Base-by-base conservation (phyloP, 2,888 invertebrate species). In the Philereme vetulata region DNA sequence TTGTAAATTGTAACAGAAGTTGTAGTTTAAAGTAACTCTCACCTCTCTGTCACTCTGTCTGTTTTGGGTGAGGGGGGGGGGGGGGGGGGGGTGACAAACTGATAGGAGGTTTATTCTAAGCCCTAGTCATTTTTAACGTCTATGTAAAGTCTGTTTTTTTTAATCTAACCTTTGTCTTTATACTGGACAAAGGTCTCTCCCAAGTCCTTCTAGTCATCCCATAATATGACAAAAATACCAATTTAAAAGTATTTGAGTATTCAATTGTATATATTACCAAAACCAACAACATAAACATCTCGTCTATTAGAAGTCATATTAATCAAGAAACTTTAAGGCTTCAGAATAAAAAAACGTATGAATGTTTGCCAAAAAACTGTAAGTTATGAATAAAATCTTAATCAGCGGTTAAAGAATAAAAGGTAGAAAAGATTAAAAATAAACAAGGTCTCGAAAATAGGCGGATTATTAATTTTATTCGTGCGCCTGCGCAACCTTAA, bases 351-450 rank as follows among this genome's bases (percentile, higher is more conserved):
- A 65, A 64, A 58, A 56, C 51, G 43, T 50, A 50, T 65, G 53
- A 11, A 46, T 46, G 67, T 72, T 70, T 51, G 71, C 72, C 76
- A 77, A 83, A 81, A 82, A 77, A 74, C 66, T 40, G 58, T 59
- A 67, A 72, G 72, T 79, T 84, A 91, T 91, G 90, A 90, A 92
- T 92, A 92, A 91, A 90, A 91, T 88, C 91, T 92, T 86, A 91
- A 90, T 92, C 78, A 92, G 86, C 88, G 86, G 86, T 69, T 67
- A 74, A n/a, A 71, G 66, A 66, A 77, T 74, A 80, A 86, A 84
- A 71, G 72, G 68, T 65, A 71, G 72, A 73, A 77, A 81, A 78
- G 81, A 86, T 88, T 86, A 85, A 85, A 85, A 88, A 84, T 85
- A 84, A 88, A 90, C 84, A 85, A 73, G 87, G 87, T 83, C 81